Percentiles rank a stretch among this genome's conserved stretches.
Conservation (phyloP, 2,888 invertebrate genomes). For the Caradrina clavipalpis region DNA sequence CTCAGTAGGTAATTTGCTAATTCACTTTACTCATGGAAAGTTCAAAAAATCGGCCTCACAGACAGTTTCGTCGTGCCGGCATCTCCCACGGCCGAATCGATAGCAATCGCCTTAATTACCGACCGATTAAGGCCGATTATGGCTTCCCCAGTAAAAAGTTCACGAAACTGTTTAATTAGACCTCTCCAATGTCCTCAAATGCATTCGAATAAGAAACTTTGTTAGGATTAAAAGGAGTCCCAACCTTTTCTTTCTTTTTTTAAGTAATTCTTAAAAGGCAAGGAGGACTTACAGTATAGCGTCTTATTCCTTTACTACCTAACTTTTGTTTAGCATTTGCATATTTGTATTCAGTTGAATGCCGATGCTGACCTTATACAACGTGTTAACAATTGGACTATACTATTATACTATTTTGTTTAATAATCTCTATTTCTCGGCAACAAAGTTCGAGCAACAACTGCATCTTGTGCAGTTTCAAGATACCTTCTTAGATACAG, state of each 20-base stretch:
- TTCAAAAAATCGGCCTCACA: conserved; percentile 70
- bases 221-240: conserved; percentile 58
- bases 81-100: conserved; percentile 69
- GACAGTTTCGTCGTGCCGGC: conserved; percentile 61
- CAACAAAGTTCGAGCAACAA: not conserved
- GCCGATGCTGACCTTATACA: conserved; percentile 5
- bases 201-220: conserved; percentile 62
- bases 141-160: conserved; percentile 65
- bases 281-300: conserved; percentile 6
- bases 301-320: not conserved
- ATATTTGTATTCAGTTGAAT: not conserved
- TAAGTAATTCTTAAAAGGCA: conserved; percentile 28
- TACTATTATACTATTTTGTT: not conserved
- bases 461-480: not conserved
- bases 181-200: conserved; percentile 58
- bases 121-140: conserved; percentile 72
- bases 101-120: conserved; percentile 73
- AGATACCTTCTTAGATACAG: not conserved
- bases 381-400: conserved; percentile 7
- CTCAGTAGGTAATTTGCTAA: conserved; percentile 56
- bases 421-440: not conserved
- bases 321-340: not conserved
- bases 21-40: conserved; percentile 55
- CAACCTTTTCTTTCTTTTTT: conserved; percentile 4
- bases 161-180: conserved; percentile 71